These are phyloP conservation scores for Palloptera scutellata DNA, from an alignment of 2,888 invertebrate genomes.

Conservation along the genomic window DNA sequence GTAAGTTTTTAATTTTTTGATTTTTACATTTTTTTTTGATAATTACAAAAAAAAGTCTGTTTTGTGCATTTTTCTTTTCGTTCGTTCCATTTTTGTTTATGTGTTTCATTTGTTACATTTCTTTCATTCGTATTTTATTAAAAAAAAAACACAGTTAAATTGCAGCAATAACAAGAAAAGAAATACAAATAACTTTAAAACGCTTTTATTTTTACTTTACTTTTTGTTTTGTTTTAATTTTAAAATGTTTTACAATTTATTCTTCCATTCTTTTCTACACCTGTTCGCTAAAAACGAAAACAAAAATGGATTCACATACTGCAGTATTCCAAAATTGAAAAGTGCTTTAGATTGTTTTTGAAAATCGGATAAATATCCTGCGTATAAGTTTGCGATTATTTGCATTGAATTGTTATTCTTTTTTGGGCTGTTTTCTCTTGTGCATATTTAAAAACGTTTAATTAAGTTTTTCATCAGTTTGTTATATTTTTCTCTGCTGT, in stretches of 20 bases:
- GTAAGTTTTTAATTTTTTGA: conserved; percentile 71
- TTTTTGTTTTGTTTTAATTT: conserved; percentile 37
- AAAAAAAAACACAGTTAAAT: neutral
- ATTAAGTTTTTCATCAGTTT: conserved; percentile 22
- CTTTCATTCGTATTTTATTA: conserved; percentile 22
- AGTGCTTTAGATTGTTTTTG: conserved; percentile 8
- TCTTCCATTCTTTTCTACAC: conserved; percentile 14
- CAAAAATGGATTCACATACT: no score
- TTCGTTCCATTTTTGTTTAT: conserved; percentile 30
- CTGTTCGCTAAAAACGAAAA: no score
- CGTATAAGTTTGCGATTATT: conserved; percentile 5
- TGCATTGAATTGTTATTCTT: conserved; percentile 15
- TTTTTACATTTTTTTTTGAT: conserved; percentile 14
- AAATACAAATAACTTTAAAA: conserved; percentile 24
- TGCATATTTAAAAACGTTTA: conserved; percentile 23
- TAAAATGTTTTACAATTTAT: neutral
- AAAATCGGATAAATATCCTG: conserved; percentile 11
- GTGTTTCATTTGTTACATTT: conserved; percentile 28
- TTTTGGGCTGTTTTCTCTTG: conserved; percentile 26
- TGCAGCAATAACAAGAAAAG: no score
- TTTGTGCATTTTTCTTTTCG: conserved; percentile 25
- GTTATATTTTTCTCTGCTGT: conserved; percentile 35
- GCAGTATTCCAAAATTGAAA: no score
- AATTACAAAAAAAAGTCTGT: conserved; percentile 2
- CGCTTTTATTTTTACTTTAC: conserved; percentile 34